These are phyloP conservation scores for Pelecanus crispus DNA, from an alignment of 2,113 vertebrate species.

Conservation along the genomic window DNA sequence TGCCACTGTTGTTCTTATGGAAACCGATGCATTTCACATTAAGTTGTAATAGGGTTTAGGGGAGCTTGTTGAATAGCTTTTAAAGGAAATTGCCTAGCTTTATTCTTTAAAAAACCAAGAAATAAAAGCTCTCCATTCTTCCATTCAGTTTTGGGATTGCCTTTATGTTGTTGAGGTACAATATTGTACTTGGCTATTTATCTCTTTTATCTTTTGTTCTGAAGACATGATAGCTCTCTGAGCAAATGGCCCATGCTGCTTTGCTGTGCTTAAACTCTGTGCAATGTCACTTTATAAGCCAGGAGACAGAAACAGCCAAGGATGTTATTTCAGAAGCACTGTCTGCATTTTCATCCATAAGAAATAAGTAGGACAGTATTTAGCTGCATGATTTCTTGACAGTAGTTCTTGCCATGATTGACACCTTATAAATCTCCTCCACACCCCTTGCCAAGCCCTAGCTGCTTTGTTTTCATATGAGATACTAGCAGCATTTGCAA, in stretches of 20 bases:
- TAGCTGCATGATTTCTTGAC: neutral
- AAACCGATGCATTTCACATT: slow-evolving; percentile 34
- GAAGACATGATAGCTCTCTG: slow-evolving; percentile 2
- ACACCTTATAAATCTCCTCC: neutral
- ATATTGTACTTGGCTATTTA: slow-evolving; percentile 40
- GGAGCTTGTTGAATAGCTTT: slow-evolving; percentile 27
- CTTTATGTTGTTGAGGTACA: slow-evolving; percentile 40
- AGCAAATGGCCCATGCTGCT: neutral
- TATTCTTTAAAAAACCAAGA: slow-evolving; percentile 21
- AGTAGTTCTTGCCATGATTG: neutral
- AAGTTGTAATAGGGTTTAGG: slow-evolving; percentile 24
- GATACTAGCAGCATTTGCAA: neutral
- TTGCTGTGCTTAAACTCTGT: slow-evolving; percentile 21
- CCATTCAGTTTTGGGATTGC: slow-evolving; percentile 25
- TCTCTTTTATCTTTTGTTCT: slow-evolving; percentile 53
- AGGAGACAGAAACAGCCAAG: neutral
- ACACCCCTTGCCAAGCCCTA: neutral
- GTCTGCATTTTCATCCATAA: neutral
- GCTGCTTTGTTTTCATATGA: neutral
- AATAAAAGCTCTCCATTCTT: slow-evolving; percentile 37
- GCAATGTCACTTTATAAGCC: slow-evolving; percentile 25
- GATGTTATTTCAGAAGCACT: slow-evolving; percentile 12
- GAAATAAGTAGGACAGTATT: slow-evolving; percentile 6
- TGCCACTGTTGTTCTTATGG: slow-evolving; percentile 1
- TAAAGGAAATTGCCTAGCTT: slow-evolving; percentile 9